A percentile compares a stretch with the other conserved stretches of the same genome.
Conservation (phyloP, 2,797 vertebrate genomes). For the Melopsittacus undulatus region DNA sequence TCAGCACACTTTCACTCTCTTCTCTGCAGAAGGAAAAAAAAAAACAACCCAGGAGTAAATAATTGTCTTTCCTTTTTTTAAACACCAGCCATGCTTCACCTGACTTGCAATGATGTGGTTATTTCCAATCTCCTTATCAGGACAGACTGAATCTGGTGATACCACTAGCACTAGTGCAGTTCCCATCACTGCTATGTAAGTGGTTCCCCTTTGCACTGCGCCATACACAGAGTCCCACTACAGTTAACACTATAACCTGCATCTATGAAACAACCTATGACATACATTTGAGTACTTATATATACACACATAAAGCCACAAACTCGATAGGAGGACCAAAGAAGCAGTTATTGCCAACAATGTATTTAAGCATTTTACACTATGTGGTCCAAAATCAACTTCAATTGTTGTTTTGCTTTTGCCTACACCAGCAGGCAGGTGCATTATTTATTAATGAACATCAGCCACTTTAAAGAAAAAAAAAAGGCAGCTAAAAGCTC, state of each 20-base stretch:
- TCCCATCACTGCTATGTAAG: neutral
- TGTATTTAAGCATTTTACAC: neutral
- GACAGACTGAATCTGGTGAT: neutral
- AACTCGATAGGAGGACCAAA: neutral
- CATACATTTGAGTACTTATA: neutral
- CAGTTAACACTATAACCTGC: neutral
- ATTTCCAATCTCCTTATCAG: neutral
- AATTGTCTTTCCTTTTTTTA: neutral
- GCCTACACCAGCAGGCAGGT: neutral
- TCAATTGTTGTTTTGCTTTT: neutral
- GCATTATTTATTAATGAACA: constrained; percentile 24
- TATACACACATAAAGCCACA: neutral
- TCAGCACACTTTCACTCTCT: constrained; percentile 98
- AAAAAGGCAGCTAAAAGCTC: neutral
- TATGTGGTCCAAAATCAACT: neutral
- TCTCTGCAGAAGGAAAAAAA: constrained; percentile 79
- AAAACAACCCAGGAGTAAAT: neutral
- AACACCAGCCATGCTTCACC: rapidly evolving
- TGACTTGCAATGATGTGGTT: neutral
- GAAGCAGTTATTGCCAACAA: neutral
- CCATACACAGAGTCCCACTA: neutral
- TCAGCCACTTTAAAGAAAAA: neutral
- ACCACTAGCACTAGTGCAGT: neutral
- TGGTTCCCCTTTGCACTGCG: neutral
- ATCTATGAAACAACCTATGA: neutral